Base-by-base conservation (phyloP, 2,797 vertebrate species). In the Tauraco hartlaubi region DNA sequence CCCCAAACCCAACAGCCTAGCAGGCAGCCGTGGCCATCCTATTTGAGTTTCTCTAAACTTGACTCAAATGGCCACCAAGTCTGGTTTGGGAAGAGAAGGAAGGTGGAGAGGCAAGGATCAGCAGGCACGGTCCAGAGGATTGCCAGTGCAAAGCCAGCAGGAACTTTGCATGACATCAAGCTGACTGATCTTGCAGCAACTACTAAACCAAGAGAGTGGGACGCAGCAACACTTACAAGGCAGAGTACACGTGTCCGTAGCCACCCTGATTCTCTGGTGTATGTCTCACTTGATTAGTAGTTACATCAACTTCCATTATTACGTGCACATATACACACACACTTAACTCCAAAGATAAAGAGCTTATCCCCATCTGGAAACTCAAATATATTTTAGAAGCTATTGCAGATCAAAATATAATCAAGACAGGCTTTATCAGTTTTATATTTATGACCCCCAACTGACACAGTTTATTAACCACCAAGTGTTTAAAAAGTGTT, bases 381-480 rank as follows among this genome's bases (percentile, higher is more conserved):
- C 51, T 86, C 49, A 68, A 64, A 86, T 54, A 12, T 28, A 64
- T 66, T 92, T 90, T 55, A 81, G 17, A 81, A 90, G 62, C 63
- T 93, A 84, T 94, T 72, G 83, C 88, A 89, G 55, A 82, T 86
- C 51, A 91, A 94, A 91, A 85, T 59, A 72, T 78, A 74, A 92
- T 85, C 72, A 88, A 95, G 41, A 73, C 35, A 44, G 44, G 49
- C 33, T 81, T 91, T 90, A 90, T 49, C 48, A 20, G 63, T 46
- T 95, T 93, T 88, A 85, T 56, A 89, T 90, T 95, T 95, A 79
- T 61, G 85, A 95, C 58, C 77, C 77, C 72, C 18, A 92, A 87
- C 39, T 64, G 73, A 88, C 75, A 89, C 52, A 77, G 85, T 91
- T 91, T 95, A 95, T 95, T 96, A 94, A 95, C 68, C 84, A 95